These are phyloP conservation scores for Epinephelus lanceolatus DNA, from an alignment of 2,113 vertebrate genomes.

Conservation along the genomic window DNA sequence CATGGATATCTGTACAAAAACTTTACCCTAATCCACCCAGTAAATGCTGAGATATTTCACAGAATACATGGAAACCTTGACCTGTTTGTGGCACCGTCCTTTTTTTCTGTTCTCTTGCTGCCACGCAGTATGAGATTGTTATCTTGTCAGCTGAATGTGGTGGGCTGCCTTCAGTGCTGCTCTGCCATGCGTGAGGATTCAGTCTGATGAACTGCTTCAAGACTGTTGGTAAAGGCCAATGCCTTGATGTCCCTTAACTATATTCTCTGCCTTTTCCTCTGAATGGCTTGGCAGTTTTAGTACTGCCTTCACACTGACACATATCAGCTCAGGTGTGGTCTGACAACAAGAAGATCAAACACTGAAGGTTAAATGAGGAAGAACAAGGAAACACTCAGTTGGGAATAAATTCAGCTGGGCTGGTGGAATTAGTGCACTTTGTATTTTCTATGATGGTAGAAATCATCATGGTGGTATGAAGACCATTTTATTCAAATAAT, in stretches of 20 bases:
- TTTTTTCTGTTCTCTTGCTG: slow-evolving; percentile 2
- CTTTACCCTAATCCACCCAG: background rate
- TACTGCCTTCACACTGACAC: background rate
- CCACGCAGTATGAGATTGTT: background rate
- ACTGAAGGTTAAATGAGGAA: background rate
- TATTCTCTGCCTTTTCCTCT: background rate
- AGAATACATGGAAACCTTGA: background rate
- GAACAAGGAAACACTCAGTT: background rate
- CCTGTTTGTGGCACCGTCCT: background rate
- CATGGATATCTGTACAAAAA: background rate
- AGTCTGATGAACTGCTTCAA: background rate
- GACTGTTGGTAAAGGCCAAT: background rate
- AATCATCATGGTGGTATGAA: no score
- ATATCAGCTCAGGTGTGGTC: background rate
- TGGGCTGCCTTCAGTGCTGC: background rate
- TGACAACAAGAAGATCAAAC: background rate
- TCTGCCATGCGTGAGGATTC: slow-evolving; percentile 5
- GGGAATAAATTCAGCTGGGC: no score
- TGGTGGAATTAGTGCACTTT: no score
- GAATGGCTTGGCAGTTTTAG: no score
- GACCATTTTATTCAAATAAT: no score
- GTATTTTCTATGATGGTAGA: no score
- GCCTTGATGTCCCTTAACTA: background rate
- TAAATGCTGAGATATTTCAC: background rate
- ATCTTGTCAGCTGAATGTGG: slow-evolving; percentile 8